Percentiles rank a stretch among this genome's conserved stretches.
Conservation (phyloP, 2,888 invertebrate genomes). For the Dioctria rufipes region DNA sequence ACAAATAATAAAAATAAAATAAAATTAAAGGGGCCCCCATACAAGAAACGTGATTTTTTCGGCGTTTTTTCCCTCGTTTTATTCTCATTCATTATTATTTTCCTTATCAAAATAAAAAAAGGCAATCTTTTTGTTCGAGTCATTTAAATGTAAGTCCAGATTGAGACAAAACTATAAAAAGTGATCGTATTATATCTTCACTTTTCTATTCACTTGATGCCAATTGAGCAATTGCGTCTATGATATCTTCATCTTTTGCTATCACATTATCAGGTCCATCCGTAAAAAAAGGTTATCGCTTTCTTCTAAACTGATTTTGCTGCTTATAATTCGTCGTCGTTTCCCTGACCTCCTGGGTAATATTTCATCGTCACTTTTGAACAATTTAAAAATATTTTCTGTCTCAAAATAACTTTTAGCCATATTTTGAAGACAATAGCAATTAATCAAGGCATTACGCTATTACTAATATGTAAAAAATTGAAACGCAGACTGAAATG, state of each 20-base stretch:
- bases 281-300: constrained; percentile 8
- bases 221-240: constrained; percentile 16
- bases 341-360: not conserved
- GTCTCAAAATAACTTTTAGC: not conserved
- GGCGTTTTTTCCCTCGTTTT: no score
- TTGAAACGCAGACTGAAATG: no score
- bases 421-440: constrained; percentile 7
- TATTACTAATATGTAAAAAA: constrained; percentile 5
- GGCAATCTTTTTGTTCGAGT: not conserved
- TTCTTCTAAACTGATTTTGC: constrained; percentile 12
- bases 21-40: no score
- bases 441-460: not conserved
- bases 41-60: no score
- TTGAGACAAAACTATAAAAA: constrained; percentile 23
- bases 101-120: no score
- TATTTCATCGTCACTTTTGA: constrained; percentile 6
- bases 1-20: no score
- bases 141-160: constrained; percentile 24
- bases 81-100: no score
- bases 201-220: constrained; percentile 34
- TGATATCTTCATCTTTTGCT: constrained; percentile 5
- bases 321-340: constrained; percentile 10
- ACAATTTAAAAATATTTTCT: constrained; percentile 23
- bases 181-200: constrained; percentile 11
- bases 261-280: not conserved